Percentiles rank a stretch among this genome's conserved stretches.
Evolutionary conservation across 1,140 invertebrate species (phyloP).

Genomic region (Nylanderia fulva): DNA sequence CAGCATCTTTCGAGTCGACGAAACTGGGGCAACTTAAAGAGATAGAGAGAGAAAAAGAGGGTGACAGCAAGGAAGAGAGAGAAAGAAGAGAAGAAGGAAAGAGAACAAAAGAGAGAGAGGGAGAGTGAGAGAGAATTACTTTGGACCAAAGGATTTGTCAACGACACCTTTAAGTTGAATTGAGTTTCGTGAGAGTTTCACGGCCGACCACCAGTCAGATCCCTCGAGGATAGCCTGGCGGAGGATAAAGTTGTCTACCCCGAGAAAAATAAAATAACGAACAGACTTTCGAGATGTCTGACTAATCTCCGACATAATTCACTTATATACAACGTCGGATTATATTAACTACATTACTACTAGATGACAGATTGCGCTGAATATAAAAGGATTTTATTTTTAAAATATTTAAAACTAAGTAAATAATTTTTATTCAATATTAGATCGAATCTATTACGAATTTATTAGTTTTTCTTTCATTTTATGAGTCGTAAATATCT

Average conservation of each 20-base stretch:
- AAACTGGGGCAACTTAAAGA: conserved; percentile 33
- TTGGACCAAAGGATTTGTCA: conserved; percentile 29
- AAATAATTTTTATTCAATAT: too few species aligned
- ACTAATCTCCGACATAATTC: conserved; percentile 2
- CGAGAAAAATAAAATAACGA: neutral
- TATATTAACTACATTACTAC: conserved; percentile 12
- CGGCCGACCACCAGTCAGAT: neutral
- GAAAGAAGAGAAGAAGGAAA: neutral
- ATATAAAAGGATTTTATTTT: neutral
- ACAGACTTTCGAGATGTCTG: neutral
- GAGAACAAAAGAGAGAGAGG: too few species aligned
- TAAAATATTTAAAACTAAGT: neutral
- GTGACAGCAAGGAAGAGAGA: too few species aligned
- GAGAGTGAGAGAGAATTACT: neutral
- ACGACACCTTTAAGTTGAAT: conserved; percentile 37
- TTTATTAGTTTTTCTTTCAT: neutral
- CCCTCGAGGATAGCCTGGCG: neutral
- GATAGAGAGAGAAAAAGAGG: neutral
- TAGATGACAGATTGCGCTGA: neutral
- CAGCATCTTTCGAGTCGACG: neutral
- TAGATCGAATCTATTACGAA: neutral
- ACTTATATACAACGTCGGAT: neutral
- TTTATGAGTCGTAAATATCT: neutral
- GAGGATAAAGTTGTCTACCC: conserved; percentile 22
- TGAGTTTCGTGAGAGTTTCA: conserved; percentile 34